Base-by-base conservation (phyloP, 2,888 invertebrate species). In the Dastarcus helophoroides region DNA sequence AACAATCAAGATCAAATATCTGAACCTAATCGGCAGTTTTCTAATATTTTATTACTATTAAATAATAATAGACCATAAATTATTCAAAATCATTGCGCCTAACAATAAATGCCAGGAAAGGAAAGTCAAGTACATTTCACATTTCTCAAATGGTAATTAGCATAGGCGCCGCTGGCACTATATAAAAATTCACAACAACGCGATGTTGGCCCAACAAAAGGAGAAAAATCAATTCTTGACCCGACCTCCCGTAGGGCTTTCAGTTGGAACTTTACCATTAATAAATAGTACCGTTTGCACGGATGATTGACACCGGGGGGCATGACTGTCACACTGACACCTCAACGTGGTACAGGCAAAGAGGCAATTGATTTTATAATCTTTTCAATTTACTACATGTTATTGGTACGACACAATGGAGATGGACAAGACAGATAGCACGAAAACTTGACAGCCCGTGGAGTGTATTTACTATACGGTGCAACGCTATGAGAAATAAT, bases 301-400 rank as follows among this genome's bases (percentile, higher is more conserved):
- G 31, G 14, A 37, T 31, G 36, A 37, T 33, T 14, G 37, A 35
- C 35, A 29, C 39, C 38, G 33, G 38, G 39, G 37, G 38, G 39
- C 41, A 44, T 43, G 44, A 44, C 48, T 41, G 47, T 48, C 48
- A 43, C 40, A 45, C 50, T 53, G 54, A 51, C 51, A 54, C 53
- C 50, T 53, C 43, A 44, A 47, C 40, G 47, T 54, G 52, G 48
- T 50, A 52, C 47, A 42, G 26, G 38, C 39, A n/a, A 42, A 46
- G 48, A 46, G 50, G 52, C 54, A 58, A 62, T 61, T 60, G 62
- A 62, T 60, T 61, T 58, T 61, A 57, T 62, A 58, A 59, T 59
- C 59, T 60, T 58, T 61, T 62, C 63, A 62, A 62, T 62, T 60
- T 60, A 58, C 56, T 56, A 51, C 57, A 55, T 62, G 60, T 62